phyloP scores from a whole-genome alignment of 2,113 vertebrate species.

The Ictidomys tridecemlineatus region DNA sequence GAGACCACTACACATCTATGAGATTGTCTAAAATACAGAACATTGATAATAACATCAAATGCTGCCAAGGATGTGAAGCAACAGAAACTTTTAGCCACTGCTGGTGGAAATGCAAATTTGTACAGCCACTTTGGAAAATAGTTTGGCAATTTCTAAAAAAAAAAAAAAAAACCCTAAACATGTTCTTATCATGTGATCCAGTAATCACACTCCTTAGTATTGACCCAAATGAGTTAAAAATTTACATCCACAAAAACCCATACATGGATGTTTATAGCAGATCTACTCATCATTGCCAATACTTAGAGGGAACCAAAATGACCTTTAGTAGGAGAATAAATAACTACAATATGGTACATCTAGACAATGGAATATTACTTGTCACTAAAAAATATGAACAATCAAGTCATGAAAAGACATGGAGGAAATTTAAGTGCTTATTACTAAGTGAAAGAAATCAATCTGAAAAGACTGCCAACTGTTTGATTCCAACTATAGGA shows the following conservation, averaged over 20 bases:
- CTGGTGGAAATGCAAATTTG: not conserved
- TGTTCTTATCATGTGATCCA: not conserved
- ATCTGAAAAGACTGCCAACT: not conserved
- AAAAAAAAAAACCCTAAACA: constrained; percentile 3
- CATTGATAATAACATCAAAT: not conserved
- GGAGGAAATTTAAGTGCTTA: not conserved
- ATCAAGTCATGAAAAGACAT: not conserved
- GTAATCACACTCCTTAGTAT: not conserved
- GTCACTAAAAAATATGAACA: not conserved
- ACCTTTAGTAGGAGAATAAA: not conserved
- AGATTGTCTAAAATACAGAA: not conserved
- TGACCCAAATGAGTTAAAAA: not conserved
- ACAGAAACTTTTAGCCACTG: not conserved
- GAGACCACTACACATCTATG: not conserved
- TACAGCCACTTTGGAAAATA: not conserved
- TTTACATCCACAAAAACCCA: not conserved
- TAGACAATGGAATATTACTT: not conserved
- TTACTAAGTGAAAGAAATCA: not conserved
- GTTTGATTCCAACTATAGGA: not conserved
- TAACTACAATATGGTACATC: not conserved
- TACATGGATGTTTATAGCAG: not conserved
- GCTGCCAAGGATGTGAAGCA: not conserved
- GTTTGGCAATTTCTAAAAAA: not conserved
- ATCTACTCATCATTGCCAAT: not conserved
- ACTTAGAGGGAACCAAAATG: not conserved